A percentile compares a stretch with the other conserved stretches of the same genome.
Conservation (phyloP, 2,888 invertebrate genomes). For the Diarsia brunnea region DNA sequence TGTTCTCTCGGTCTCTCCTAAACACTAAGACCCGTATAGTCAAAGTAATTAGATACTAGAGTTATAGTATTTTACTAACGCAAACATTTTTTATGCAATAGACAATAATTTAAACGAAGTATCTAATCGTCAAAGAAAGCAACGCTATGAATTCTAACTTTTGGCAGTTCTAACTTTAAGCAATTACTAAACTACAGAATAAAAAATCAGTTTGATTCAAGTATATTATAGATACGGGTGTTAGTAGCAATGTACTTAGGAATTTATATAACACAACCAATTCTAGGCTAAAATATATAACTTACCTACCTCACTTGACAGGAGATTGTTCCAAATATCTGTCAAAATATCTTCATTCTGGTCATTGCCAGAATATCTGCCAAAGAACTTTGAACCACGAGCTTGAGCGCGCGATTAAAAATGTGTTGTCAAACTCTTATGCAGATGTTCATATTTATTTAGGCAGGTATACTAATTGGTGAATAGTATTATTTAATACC, state of each 20-base stretch:
- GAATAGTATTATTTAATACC: neutral
- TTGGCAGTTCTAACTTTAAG: too few relatives aligned
- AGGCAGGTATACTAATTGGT: neutral
- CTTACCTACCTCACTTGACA: neutral
- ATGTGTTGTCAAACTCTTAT: neutral
- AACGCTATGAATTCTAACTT: too few relatives aligned
- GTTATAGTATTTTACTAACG: neutral
- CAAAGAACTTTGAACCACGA: neutral
- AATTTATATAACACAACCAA: neutral
- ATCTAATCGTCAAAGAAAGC: too few relatives aligned
- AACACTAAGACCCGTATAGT: neutral
- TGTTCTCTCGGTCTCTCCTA: constrained; percentile 16
- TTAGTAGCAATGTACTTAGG: neutral
- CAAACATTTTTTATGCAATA: too few relatives aligned
- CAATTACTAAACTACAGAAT: too few relatives aligned
- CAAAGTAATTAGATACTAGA: neutral
- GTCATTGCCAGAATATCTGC: too few relatives aligned
- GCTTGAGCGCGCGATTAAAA: neutral
- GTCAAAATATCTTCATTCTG: too few relatives aligned
- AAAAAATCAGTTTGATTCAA: too few relatives aligned
- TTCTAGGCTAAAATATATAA: neutral
- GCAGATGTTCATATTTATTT: neutral
- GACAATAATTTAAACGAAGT: too few relatives aligned
- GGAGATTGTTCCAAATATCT: neutral
- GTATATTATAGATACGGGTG: too few relatives aligned